Conservation (phyloP, 2,113 vertebrate species). For the Silurus asotus region DNA sequence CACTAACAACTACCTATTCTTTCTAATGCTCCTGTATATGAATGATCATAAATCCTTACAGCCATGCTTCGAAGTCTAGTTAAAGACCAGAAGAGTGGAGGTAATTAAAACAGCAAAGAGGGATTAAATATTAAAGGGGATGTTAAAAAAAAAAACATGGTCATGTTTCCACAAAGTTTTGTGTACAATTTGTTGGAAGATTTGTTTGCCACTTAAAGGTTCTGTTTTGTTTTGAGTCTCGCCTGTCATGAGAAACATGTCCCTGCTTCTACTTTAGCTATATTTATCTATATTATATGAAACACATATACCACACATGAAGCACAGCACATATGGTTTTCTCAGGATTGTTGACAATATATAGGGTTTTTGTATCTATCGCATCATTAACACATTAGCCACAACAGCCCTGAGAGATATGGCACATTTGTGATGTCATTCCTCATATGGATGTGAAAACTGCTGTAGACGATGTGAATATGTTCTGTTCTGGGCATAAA, state of each 20-base stretch:
- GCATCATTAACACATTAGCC: constrained; percentile 18
- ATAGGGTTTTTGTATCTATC: constrained; percentile 2
- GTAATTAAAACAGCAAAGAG: not conserved
- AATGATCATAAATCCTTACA: not conserved
- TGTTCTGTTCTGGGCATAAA: not conserved
- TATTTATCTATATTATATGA: not conserved
- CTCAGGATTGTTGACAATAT: not conserved
- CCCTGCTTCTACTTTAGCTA: not conserved
- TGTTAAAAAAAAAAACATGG: not conserved
- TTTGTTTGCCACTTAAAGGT: not conserved
- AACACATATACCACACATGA: not conserved
- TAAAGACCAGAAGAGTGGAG: not conserved
- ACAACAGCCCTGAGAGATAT: not conserved
- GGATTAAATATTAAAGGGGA: not conserved
- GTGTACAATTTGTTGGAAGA: not conserved
- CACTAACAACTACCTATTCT: not conserved
- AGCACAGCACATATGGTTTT: not conserved
- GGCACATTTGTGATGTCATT: constrained; percentile 41
- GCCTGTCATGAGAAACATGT: not conserved
- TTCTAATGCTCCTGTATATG: not conserved
- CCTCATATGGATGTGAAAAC: constrained; percentile 29
- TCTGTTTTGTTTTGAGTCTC: not conserved
- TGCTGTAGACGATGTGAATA: constrained; percentile 20
- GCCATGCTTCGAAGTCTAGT: not conserved
- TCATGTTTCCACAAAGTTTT: not conserved